Evolutionary conservation across 2,113 vertebrate species (phyloP).

Genomic region (Origma solitaria): DNA sequence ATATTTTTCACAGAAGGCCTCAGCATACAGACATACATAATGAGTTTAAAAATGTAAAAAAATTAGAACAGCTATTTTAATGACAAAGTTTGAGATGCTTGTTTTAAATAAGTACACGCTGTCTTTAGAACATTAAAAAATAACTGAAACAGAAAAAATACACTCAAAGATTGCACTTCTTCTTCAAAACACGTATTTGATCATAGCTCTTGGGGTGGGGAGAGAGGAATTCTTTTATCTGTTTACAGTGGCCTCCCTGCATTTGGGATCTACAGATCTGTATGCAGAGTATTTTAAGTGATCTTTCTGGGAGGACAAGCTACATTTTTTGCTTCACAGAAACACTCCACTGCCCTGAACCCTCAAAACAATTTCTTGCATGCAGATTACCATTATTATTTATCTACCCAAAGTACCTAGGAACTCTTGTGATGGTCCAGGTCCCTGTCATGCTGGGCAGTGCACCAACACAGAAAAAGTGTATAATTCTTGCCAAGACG

Average conservation of each 20-base stretch:
- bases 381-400: background rate
- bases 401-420: background rate
- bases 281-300: background rate
- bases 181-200: background rate
- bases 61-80: background rate
- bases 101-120: background rate
- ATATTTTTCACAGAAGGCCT: background rate
- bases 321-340: background rate
- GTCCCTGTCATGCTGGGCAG: background rate
- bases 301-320: background rate
- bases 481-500: background rate
- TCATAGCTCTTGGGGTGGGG: background rate
- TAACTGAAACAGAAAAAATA: constrained; percentile 6
- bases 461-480: background rate
- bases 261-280: background rate
- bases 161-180: background rate
- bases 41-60: background rate
- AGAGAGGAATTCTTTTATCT: background rate
- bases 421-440: background rate
- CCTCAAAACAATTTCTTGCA: background rate
- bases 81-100: background rate
- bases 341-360: background rate
- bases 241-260: background rate
- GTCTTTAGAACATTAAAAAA: background rate
- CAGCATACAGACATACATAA: background rate